These are phyloP conservation scores for Oostethus manadensis DNA, from an alignment of 2,113 vertebrate genomes.

Conservation along the genomic window DNA sequence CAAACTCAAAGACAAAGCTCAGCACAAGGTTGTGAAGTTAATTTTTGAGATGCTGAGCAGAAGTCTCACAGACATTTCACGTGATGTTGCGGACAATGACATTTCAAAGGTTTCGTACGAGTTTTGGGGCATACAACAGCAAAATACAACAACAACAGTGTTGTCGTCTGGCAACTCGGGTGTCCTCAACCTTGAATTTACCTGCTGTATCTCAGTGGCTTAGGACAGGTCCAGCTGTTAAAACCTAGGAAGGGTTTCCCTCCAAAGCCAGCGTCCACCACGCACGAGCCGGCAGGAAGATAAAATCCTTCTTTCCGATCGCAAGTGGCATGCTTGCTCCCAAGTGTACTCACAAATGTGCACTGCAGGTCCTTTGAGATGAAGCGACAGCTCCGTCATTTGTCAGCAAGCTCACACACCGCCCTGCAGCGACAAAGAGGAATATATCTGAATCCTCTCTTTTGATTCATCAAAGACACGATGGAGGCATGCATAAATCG, in stretches of 20 bases:
- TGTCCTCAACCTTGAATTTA: constrained; percentile 27
- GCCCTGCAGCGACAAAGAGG: constrained; percentile 31
- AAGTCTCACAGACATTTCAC: no score
- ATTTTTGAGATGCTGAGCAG: not conserved
- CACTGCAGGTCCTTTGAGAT: constrained; percentile 35
- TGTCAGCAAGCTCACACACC: constrained; percentile 44
- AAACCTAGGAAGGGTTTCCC: constrained; percentile 17
- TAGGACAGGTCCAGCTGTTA: constrained; percentile 34
- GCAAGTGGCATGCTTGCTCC: constrained; percentile 34
- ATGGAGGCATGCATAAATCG: constrained; percentile 49
- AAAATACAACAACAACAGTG: constrained; percentile 36
- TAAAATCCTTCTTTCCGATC: constrained; percentile 47
- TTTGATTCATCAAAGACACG: constrained; percentile 53
- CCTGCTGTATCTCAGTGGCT: constrained; percentile 29
- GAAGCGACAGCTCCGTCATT: constrained; percentile 45
- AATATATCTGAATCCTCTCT: constrained; percentile 39
- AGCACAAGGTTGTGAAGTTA: not conserved
- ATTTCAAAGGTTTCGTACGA: no score
- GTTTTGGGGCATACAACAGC: not conserved
- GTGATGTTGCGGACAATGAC: no score
- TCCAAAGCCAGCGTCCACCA: constrained; percentile 32
- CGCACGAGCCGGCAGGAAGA: constrained; percentile 28
- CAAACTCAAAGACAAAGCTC: not conserved
- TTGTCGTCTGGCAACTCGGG: constrained; percentile 35
- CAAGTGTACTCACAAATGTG: constrained; percentile 37